These are phyloP conservation scores for Trochalopteron elliotii DNA, from an alignment of 2,113 vertebrate genomes.

Conservation along the genomic window DNA sequence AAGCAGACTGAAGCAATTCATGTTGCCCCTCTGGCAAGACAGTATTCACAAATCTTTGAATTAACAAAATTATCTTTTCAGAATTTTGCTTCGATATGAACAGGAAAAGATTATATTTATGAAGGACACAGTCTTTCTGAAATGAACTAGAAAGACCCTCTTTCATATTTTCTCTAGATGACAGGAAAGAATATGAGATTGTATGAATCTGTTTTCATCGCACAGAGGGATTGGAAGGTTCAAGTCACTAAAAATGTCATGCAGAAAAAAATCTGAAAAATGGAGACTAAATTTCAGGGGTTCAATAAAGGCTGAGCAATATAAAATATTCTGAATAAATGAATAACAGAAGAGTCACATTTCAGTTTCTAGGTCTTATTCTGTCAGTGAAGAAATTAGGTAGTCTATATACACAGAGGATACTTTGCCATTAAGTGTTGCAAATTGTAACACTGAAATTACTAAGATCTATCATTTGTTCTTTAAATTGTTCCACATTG, in stretches of 20 bases:
- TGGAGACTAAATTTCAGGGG: not conserved
- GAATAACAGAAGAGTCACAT: not conserved
- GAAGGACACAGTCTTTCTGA: not conserved
- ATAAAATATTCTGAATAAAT: not conserved
- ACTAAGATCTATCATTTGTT: not conserved
- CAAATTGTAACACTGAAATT: not conserved
- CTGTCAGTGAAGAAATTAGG: not conserved
- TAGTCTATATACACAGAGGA: not conserved
- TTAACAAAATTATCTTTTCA: not conserved
- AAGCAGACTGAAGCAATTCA: not conserved
- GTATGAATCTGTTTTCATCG: not conserved
- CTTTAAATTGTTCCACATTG: not conserved
- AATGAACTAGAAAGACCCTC: not conserved
- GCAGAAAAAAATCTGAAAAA: not conserved
- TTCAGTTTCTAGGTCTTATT: not conserved
- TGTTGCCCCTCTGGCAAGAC: not conserved
- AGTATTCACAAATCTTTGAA: not conserved
- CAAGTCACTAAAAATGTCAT: not conserved
- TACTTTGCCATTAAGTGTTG: not conserved
- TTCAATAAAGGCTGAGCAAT: not conserved
- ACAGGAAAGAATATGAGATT: not conserved
- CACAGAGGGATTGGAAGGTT: not conserved
- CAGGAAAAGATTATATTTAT: not conserved
- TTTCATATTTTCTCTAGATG: not conserved
- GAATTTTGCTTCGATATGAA: not conserved